These are phyloP conservation scores for Nemotelus pantherinus DNA, from an alignment of 2,888 invertebrate species.

Conservation along the genomic window DNA sequence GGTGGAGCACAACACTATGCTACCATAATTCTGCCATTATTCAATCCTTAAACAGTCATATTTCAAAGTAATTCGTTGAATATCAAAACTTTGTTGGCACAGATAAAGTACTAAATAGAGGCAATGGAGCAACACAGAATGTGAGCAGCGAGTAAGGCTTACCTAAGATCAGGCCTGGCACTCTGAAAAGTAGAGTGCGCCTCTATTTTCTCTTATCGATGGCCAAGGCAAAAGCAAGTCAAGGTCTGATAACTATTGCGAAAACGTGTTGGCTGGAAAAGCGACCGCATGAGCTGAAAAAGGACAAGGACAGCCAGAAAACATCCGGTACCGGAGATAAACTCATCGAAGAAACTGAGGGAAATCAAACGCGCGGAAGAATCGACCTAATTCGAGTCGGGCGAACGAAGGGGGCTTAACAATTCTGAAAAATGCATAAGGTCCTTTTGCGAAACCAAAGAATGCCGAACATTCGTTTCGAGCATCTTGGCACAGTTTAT, in stretches of 20 bases:
- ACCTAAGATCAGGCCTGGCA: not conserved
- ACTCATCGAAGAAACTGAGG: not conserved
- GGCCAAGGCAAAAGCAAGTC: not conserved
- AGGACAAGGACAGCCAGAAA: conserved; percentile 11
- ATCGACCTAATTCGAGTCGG: conserved; percentile 15
- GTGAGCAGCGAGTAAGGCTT: not conserved
- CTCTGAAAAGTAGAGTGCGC: conserved; percentile 8
- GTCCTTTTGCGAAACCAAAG: not conserved
- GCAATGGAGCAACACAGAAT: not conserved
- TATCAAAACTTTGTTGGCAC: conserved; percentile 17
- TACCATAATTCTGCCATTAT: conserved; percentile 23
- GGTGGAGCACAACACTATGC: conserved; percentile 5
- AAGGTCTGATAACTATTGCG: not conserved
- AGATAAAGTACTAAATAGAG: not conserved
- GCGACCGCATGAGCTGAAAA: not conserved
- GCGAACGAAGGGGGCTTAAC: not conserved
- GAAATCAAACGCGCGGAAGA: conserved; percentile 27
- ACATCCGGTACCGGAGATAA: not conserved
- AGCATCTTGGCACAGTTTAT: conserved; percentile 12
- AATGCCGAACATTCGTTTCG: not conserved
- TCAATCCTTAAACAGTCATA: conserved; percentile 25
- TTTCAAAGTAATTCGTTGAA: conserved; percentile 22
- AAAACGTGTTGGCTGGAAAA: not conserved
- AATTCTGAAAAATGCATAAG: conserved; percentile 1
- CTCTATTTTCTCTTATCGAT: conserved; percentile 3